Base-by-base conservation (phyloP, 1,140 invertebrate genomes). In the Ips nitidus region DNA sequence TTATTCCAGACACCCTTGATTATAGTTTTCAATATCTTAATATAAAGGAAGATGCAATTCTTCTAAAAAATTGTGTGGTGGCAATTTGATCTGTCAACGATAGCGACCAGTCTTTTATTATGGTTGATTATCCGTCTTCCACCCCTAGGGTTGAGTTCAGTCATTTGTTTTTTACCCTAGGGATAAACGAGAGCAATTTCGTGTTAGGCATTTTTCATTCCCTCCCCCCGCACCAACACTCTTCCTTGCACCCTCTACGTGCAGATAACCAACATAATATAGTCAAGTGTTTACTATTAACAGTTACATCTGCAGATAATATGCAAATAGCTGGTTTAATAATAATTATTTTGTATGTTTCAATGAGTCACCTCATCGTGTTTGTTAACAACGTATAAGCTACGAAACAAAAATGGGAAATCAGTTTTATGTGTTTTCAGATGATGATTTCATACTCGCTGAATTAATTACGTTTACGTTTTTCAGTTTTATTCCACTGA, bases 181-280 rank as follows among this genome's bases (percentile, higher is more conserved):
- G 62, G 69, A 61, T 60, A 70, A 70, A 70, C 69, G 62, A 61
- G 41, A 60, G 69, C 69, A 70, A 66, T 70, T 70, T 70, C 47
- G 69, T 66, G 62, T 65, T 52, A 57, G 47, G 37, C 41, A 70
- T 70, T 70, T 66, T 70, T 70, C 56, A 70, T 66, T 52, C 55
- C 55, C 6, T 22, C 39, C 38, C n/a, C 3, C 43, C 45, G 4
- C 45, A 4, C n/a, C 45, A 4, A 4, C 4, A 47, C 45, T n/a
- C 45, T n/a, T 5, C 45, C 4, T 47, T 3, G 53, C 39, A 47
- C 43, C 41, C 41, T 38, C 22, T 39, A 50, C 39, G 59, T 47
- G 41, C 47, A 50, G 43, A 47, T 61, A 61, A 61, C 22, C 5
- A 38, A 38, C 45, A 47, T 61, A 61, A 47, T 61, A 61, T 38